Percentiles rank a stretch among this genome's conserved stretches.
phyloP scores from a whole-genome alignment of 2,113 vertebrate species.

The Dromaius novaehollandiae region DNA sequence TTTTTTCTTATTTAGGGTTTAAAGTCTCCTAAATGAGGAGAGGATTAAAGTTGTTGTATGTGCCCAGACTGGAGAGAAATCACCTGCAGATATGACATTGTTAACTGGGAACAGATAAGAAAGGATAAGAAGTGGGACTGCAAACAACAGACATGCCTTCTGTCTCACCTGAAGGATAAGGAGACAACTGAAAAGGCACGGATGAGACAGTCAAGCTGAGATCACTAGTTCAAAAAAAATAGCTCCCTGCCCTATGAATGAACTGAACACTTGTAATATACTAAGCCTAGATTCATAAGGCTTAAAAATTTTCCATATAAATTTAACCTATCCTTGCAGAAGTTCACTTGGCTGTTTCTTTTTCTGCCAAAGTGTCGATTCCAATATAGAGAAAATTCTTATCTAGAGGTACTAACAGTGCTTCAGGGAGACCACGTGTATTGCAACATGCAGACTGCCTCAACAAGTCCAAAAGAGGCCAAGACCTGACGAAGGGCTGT shows the following conservation, averaged over 20 bases:
- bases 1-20: not conserved
- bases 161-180: not conserved
- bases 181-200: not conserved
- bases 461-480: not conserved
- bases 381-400: not conserved
- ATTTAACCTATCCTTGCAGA: not conserved
- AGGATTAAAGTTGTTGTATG: not conserved
- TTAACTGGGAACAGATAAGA: not conserved
- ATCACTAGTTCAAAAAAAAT: not conserved
- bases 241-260: not conserved
- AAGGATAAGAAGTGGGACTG: not conserved
- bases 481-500: not conserved
- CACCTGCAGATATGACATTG: not conserved
- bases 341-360: not conserved
- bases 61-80: not conserved
- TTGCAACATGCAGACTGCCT: no score
- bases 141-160: not conserved
- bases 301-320: not conserved
- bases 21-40: not conserved
- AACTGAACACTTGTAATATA: not conserved
- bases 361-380: not conserved
- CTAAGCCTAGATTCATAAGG: not conserved
- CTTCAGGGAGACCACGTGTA: not conserved
- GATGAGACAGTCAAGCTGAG: not conserved
- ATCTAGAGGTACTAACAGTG: not conserved